Evolutionary conservation across 2,113 vertebrate species (phyloP), one percentile per base, ranked within the genome.

Genomic region (Pedetes capensis): DNA sequence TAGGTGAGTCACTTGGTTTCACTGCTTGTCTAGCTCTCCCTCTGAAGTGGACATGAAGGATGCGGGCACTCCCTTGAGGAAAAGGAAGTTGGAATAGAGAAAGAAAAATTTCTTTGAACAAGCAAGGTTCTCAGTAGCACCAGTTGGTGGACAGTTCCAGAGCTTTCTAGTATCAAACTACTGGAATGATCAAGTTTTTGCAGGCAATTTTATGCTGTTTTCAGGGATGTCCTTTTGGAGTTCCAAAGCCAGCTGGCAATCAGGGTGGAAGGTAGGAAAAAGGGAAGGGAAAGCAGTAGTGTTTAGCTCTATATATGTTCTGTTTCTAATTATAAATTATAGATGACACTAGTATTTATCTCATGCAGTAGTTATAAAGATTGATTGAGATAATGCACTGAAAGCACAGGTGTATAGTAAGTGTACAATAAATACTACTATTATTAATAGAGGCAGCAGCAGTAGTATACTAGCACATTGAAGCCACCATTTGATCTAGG

Each of bases 241-340:
- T 39, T 69, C 39, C n/a, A 10, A 93, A 91, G 57, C 57, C 79
- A 69, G 74, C 47, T 55, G 87, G 39, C n/a, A 44, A 55, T 78
- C 72, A 39, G 59, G 3, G 32, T 68, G 29, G 49, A 47, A 51
- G 66, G 53, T 27, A 57, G 64, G 76, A 53, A 69, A 80, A 90
- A 59, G 69, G 18, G 66, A 82, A 44, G 74, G 64, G 63, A 59
- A 89, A 80, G 88, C 29, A 57, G 29, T 39, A 91, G 44, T 34
- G 14, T 37, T 53, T 22, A 42, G 27, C 44, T 91, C 59, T 88
- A 68, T 42, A 23, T 55, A 64, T 76, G 78, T 37, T 81, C 44
- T 76, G 55, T 87, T 47, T 92, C 61, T 75, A 47, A 80, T 16
- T 79, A 59, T 95, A 80, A 94, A 89, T 96, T 94, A 95, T 80